A percentile compares a stretch with the other conserved stretches of the same genome.
These are phyloP conservation scores for Drosophila recens DNA, from an alignment of 2,888 invertebrate species.

Conservation along the genomic window DNA sequence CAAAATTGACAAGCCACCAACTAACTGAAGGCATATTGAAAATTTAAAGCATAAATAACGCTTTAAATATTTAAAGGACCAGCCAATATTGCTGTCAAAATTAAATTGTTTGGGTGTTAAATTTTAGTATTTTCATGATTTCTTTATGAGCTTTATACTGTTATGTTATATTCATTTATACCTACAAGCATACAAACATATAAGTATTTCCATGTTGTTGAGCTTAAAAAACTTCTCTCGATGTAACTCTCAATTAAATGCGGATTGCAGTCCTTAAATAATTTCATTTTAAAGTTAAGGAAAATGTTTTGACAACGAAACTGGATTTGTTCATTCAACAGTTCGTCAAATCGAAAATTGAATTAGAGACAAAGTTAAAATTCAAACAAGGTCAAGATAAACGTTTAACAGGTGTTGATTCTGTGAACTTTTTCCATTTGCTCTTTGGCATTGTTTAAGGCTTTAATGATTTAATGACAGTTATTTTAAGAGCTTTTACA, in stretches of 20 bases:
- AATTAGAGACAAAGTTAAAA: constrained; percentile 45
- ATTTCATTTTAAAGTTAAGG: constrained; percentile 57
- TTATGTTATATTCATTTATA: too few relatives aligned
- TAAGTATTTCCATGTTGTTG: background rate
- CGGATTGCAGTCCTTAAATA: constrained; percentile 32
- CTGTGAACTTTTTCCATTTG: constrained; percentile 19
- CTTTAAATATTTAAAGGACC: constrained; percentile 25
- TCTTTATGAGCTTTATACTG: too few relatives aligned
- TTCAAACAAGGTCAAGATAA: constrained; percentile 11
- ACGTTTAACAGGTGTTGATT: constrained; percentile 58
- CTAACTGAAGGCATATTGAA: constrained; percentile 35
- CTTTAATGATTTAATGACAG: constrained; percentile 63
- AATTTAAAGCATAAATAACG: constrained; percentile 33
- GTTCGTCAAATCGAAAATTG: constrained; percentile 41
- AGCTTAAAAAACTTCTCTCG: background rate
- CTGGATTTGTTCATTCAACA: background rate
- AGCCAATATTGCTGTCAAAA: background rate
- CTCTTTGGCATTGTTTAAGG: constrained; percentile 18
- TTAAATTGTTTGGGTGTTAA: background rate
- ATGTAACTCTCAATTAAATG: background rate
- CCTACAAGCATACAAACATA: too few relatives aligned
- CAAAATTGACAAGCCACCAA: constrained; percentile 24
- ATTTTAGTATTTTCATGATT: too few relatives aligned
- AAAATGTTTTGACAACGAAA: background rate
- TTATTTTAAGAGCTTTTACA: constrained; percentile 16